phyloP scores from a whole-genome alignment of 2,113 vertebrate species.

The Zapornia atra region DNA sequence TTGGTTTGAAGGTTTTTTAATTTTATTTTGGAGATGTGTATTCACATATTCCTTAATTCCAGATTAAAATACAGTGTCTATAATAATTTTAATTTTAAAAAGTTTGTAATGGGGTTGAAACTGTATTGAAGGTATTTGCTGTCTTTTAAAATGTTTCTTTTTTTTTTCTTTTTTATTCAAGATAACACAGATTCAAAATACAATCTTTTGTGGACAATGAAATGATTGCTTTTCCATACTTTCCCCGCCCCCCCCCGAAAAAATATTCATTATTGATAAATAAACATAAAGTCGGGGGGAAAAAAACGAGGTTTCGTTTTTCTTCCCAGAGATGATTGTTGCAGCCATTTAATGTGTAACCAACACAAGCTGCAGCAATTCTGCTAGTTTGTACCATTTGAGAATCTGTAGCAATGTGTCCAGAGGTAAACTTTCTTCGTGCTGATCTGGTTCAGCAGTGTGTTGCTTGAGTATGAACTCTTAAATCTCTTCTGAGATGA shows the following conservation, averaged over 20 bases:
- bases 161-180: neutral
- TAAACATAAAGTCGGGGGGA: neutral
- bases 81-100: neutral
- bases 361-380: neutral
- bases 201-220: neutral
- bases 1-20: neutral
- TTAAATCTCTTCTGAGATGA: neutral
- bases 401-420: neutral
- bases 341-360: neutral
- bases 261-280: neutral
- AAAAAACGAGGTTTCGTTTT: neutral
- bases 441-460: neutral
- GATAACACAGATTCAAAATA: neutral
- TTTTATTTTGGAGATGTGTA: neutral
- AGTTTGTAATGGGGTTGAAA: neutral
- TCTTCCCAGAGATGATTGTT: neutral
- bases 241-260: neutral
- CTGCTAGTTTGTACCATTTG: neutral
- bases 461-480: neutral
- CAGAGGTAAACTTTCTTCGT: neutral
- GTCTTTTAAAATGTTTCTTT: neutral
- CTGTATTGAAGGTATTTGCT: neutral
- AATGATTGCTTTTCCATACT: neutral
- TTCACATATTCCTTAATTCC: neutral
- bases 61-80: neutral